Conservation (phyloP, 1,140 invertebrate species). For the Oncopeltus fasciatus region DNA sequence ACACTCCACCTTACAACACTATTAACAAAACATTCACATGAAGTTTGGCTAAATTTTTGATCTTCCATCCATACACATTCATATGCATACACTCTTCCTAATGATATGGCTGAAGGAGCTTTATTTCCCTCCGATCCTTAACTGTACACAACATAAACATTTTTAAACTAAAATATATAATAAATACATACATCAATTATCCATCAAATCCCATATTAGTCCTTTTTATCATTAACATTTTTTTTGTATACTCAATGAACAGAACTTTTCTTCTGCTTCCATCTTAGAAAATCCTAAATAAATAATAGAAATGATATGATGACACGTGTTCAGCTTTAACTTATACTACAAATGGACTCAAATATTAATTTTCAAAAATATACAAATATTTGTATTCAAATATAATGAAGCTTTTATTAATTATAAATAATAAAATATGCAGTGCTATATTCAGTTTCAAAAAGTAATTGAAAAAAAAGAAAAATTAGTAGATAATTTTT, state of each 20-base stretch:
- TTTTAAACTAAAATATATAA: constrained; percentile 10
- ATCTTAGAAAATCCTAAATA: background rate
- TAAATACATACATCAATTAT: constrained; percentile 8
- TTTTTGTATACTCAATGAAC: background rate
- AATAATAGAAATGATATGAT: constrained; percentile 10
- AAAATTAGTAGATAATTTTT: constrained; percentile 1
- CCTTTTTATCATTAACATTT: background rate
- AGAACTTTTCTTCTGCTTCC: background rate
- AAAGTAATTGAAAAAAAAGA: background rate
- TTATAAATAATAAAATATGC: too few species aligned
- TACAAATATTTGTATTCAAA: too few species aligned
- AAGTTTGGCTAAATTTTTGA: constrained; percentile 11
- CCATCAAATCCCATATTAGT: background rate
- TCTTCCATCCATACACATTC: background rate
- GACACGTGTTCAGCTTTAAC: constrained; percentile 11
- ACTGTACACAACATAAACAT: constrained; percentile 18
- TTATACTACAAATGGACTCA: background rate
- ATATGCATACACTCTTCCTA: background rate
- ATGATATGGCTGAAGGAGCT: constrained; percentile 15
- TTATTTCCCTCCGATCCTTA: background rate
- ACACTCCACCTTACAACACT: constrained; percentile 17
- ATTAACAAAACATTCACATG: constrained; percentile 14
- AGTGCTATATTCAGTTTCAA: too few species aligned
- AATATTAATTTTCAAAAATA: too few species aligned
- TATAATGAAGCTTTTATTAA: too few species aligned